phyloP scores from a whole-genome alignment of 35 echinoderm and acorn worm genomes.

The Holothuria glaberrima region DNA sequence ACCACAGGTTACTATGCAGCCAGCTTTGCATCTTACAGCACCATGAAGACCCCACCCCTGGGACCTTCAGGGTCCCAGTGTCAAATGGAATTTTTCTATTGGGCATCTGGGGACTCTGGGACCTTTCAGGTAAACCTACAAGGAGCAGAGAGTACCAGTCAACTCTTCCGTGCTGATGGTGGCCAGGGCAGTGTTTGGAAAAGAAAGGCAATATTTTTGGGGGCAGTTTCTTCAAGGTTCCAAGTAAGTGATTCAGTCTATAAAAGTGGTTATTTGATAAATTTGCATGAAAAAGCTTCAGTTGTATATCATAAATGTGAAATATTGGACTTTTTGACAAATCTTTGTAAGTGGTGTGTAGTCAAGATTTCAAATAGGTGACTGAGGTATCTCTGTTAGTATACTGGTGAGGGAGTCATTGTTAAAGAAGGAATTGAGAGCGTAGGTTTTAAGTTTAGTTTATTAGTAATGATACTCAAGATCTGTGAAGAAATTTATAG shows the following conservation, averaged over 20 bases:
- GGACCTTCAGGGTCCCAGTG: constrained; percentile 62
- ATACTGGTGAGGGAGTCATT: too few species aligned
- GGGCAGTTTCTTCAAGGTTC: background rate
- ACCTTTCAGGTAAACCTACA: constrained; percentile 18
- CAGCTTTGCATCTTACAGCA: constrained; percentile 47
- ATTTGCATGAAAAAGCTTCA: too few species aligned
- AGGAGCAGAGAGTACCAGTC: background rate
- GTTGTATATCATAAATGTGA: too few species aligned
- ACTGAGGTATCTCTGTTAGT: too few species aligned
- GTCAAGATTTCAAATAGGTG: too few species aligned
- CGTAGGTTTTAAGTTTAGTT: too few species aligned
- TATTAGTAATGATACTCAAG: too few species aligned
- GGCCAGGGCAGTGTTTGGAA: background rate
- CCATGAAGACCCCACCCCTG: constrained; percentile 53
- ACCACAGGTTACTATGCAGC: constrained; percentile 55
- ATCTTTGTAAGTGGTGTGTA: too few species aligned
- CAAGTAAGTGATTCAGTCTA: background rate
- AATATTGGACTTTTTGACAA: too few species aligned
- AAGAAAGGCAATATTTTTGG: background rate
- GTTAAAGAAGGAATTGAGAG: too few species aligned
- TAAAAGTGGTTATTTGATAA: background rate
- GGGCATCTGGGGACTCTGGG: constrained; percentile 39
- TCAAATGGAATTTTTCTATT: constrained; percentile 73
- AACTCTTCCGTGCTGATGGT: background rate
- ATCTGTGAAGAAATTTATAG: too few species aligned